Base-by-base conservation (phyloP, 2,888 invertebrate genomes). In the Orchestes rusci region DNA sequence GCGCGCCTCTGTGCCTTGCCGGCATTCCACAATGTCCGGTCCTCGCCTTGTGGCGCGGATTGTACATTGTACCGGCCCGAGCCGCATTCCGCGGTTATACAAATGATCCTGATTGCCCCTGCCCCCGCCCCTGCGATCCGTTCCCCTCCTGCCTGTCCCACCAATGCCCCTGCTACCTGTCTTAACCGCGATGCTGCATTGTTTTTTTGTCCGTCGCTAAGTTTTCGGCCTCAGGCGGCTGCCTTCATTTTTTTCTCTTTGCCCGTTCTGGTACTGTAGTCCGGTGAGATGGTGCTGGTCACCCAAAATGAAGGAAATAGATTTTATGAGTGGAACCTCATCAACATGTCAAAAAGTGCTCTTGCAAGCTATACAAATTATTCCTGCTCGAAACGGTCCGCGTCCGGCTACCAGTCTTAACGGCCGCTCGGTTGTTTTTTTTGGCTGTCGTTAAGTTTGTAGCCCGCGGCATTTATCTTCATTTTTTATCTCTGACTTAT, bases 291-390 rank as follows among this genome's bases (percentile, higher is more conserved):
- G 36, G 2, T 23, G 27, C 27, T 27, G 27, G 10, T 12, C 12
- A n/a, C n/a, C n/a, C n/a, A n/a, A n/a, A n/a, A n/a, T n/a, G n/a
- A n/a, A n/a, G n/a, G n/a, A n/a, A n/a, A n/a, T n/a, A n/a, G n/a
- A n/a, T n/a, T n/a, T n/a, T n/a, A n/a, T n/a, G n/a, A n/a, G n/a
- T n/a, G n/a, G n/a, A n/a, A n/a, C 12, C 12, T 31, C 12, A n/a
- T 31, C 31, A n/a, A 13, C 36, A 13, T 23, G 1, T 23, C 10
- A 31, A 31, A 31, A 1, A 31, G 67, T 66, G 59, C 63, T 65
- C 67, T 70, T n/a, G n/a, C n/a, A n/a, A n/a, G n/a, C n/a, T n/a
- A n/a, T 68, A 69, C 68, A 67, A 65, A 66, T 70, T 69, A 70
- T 67, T 66, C 66, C 62, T 60, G 61, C 60, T 56, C 51, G 56